Base-by-base conservation (phyloP, 2,888 invertebrate genomes). In the Cosmia trapezina region DNA sequence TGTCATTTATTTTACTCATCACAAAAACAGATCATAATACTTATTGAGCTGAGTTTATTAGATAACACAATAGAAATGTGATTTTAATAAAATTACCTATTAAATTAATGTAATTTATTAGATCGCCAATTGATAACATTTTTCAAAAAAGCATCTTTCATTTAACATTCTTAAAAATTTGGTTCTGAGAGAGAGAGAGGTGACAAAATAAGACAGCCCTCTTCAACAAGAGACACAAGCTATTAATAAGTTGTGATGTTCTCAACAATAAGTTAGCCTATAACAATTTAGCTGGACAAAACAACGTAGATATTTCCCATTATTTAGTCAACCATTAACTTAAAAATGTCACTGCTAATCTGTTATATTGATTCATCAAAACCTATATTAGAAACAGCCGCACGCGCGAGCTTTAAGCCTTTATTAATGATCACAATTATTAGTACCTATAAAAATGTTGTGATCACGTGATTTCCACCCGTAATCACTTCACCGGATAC, bases 401-500 rank as follows among this genome's bases (percentile, higher is more conserved):
- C 54, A 78, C 28, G 76, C 76, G 56, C 56, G 62, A 28, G 8
- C n/a, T 47, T 49, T 17, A 41, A 33, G n/a, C 19, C 47, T 37
- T 43, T 56, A 71, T 67, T 68, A 54, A 71, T 78, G 56, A 17
- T 59, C 54, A 62, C 66, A 66, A 64, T 73, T 60, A 64, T 73
- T 60, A 70, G 51, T 75, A n/a, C n/a, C n/a, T n/a, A 47, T 56
- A 37, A 76, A 80, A 71, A 71, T 54, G 53, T 65, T 65, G 67
- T 60, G 68, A 81, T 80, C 66, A 63, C 71, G 63, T 69, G 68
- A 83, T 76, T 51, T 66, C 68, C 70, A 33, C 17, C 63, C 54
- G 56, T 80, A 70, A 83, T 83, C 70, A 75, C 81, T 62, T 63
- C 62, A 54, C 68, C 81, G 80, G 83, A 81, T 71, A 71, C 65